A percentile compares a stretch with the other conserved stretches of the same genome.
phyloP scores from a whole-genome alignment of 2,797 vertebrate species.

The Monodelphis domestica region DNA sequence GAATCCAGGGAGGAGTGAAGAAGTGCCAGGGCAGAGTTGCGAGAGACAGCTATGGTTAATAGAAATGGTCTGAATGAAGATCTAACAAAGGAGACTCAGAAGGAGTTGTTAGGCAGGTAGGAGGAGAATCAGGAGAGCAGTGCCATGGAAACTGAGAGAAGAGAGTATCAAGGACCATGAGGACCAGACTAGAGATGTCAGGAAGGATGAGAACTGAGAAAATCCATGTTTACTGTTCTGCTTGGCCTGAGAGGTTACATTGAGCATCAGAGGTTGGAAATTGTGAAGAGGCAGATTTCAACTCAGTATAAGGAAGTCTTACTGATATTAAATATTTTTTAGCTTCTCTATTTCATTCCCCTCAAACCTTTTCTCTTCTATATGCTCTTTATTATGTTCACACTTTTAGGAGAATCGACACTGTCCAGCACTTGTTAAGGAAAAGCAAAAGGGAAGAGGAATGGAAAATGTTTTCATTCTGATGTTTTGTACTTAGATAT shows the following conservation, averaged over 20 bases:
- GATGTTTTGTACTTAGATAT: neutral
- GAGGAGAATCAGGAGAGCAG: neutral
- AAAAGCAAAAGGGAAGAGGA: neutral
- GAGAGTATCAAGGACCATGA: neutral
- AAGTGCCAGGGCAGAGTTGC: neutral
- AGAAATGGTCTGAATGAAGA: neutral
- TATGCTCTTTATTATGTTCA: neutral
- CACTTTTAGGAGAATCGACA: neutral
- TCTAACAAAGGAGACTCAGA: neutral
- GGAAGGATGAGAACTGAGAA: neutral
- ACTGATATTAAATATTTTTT: neutral
- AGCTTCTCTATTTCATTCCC: neutral
- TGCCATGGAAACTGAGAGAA: neutral
- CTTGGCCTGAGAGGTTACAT: neutral
- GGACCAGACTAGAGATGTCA: neutral
- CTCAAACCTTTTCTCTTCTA: neutral
- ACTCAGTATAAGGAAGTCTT: neutral
- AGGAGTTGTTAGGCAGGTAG: neutral
- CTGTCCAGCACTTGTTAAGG: neutral
- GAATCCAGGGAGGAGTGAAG: neutral
- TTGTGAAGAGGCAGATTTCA: neutral
- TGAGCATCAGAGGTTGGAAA: neutral
- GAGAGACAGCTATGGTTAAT: neutral
- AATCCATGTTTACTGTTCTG: neutral
- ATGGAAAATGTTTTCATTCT: neutral